A percentile compares a stretch with the other conserved stretches of the same genome.
These are phyloP conservation scores for Hypolimnas misippus DNA, from an alignment of 2,888 invertebrate genomes.

Conservation along the genomic window DNA sequence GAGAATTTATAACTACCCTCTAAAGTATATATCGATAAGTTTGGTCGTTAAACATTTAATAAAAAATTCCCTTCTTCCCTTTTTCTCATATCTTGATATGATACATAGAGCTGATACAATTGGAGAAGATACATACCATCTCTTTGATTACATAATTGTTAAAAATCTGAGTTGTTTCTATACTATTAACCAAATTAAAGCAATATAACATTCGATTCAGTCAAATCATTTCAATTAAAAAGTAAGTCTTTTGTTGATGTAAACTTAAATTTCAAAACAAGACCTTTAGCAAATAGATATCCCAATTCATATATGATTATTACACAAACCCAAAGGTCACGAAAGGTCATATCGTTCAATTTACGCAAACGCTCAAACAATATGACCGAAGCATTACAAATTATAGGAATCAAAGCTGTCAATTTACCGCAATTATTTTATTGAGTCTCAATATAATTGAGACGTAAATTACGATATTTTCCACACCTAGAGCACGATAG, in stretches of 20 bases:
- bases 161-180: no score
- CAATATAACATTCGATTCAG: no score
- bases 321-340: conserved; percentile 17
- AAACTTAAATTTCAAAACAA: neutral
- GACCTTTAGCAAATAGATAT: neutral
- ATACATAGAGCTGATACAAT: no score
- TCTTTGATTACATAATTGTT: no score
- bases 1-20: no score
- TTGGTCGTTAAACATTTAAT: no score
- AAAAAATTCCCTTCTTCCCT: no score
- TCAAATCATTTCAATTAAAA: no score
- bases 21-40: no score
- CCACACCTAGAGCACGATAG: conserved; percentile 37
- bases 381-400: conserved; percentile 21
- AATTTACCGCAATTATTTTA: conserved; percentile 43
- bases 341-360: conserved; percentile 16
- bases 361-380: conserved; percentile 21
- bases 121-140: no score
- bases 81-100: no score
- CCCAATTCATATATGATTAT: neutral
- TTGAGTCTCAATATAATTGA: conserved; percentile 49
- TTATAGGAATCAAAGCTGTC: conserved; percentile 30
- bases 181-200: no score
- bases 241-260: neutral
- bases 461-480: conserved; percentile 50